Evolutionary conservation across 2,797 vertebrate species (phyloP).

Genomic region (Botia almorhae): DNA sequence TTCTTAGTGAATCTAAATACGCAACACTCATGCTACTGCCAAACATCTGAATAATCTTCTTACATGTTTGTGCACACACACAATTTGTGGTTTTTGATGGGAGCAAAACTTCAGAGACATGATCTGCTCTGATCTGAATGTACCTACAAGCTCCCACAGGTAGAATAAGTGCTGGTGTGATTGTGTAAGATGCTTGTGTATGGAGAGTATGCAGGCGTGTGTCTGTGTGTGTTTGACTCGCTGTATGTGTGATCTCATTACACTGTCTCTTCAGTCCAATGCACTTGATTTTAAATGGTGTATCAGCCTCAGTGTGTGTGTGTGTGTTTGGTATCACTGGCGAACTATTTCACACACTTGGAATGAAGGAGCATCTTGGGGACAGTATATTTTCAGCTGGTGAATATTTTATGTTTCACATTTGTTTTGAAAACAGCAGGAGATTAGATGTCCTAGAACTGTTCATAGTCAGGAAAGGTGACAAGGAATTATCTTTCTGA

Average conservation of each 20-base stretch:
- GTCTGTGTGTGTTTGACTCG: not conserved
- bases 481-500: not conserved
- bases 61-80: not conserved
- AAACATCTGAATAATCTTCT: constrained; percentile 5
- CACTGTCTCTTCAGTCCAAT: constrained; percentile 3
- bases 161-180: constrained; percentile 2
- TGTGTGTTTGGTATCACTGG: not conserved
- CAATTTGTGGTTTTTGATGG: constrained; percentile 10
- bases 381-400: constrained; percentile 1
- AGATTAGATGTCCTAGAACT: constrained; percentile 24
- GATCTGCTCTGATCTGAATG: constrained; percentile 9
- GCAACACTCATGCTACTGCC: not conserved
- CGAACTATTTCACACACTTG: constrained; percentile 22
- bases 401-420: constrained; percentile 30
- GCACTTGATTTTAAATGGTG: not conserved
- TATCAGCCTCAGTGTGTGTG: not conserved
- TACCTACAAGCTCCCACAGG: constrained; percentile 39
- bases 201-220: not conserved
- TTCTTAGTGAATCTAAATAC: not conserved
- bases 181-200: constrained; percentile 37
- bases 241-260: not conserved
- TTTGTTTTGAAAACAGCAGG: constrained; percentile 17
- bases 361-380: constrained; percentile 24
- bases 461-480: not conserved
- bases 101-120: not conserved